Evolutionary conservation across 2,797 vertebrate species (phyloP), one percentile per base, ranked within the genome.

Genomic region (Phataginus tricuspis): DNA sequence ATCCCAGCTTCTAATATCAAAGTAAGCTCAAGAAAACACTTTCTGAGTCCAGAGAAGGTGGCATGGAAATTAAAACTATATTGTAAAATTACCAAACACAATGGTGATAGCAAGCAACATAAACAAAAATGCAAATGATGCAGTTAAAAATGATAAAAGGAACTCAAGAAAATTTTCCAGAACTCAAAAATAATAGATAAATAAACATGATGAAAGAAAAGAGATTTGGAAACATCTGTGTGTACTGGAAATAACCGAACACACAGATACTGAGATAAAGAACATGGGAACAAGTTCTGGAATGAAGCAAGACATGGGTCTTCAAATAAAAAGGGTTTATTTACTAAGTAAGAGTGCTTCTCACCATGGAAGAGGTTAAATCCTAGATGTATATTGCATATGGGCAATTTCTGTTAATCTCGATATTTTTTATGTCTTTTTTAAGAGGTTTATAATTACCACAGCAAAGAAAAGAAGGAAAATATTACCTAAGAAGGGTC

Each of bases 11-110:
- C 34, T 19, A 11, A 72, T 71, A 82, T 27, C 13, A 64, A 77
- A 66, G 51, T 69, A 71, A 55, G 19, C 31, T 29, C 7, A 78
- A 4, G 1, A 97, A 89, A 71, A 66, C 5, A 82, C 10, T 88
- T 93, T 77, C 39, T 88, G 51, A 97, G 49, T 53, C 69, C 42
- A 93, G 39, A 89, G 83, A 90, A 71, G 57, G 79, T 1, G 19
- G 15, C 4, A 74, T 18, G 3, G 25, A 94, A 82, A 51, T 7
- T 83, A 59, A 84, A 90, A 66, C 19, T 61, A 25, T 55, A 13
- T 6, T 77, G 1, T 71, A 68, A 94, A 94, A 55, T 78, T 93
- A 77, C 6, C 16, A 94, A 71, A 69, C 49, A 74, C 11, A 42
- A 16, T 55, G 8, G 13, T 29, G 10, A 66, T n/a, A 93, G 39